Base-by-base conservation (phyloP, 2,113 vertebrate species). In the Melospiza georgiana region DNA sequence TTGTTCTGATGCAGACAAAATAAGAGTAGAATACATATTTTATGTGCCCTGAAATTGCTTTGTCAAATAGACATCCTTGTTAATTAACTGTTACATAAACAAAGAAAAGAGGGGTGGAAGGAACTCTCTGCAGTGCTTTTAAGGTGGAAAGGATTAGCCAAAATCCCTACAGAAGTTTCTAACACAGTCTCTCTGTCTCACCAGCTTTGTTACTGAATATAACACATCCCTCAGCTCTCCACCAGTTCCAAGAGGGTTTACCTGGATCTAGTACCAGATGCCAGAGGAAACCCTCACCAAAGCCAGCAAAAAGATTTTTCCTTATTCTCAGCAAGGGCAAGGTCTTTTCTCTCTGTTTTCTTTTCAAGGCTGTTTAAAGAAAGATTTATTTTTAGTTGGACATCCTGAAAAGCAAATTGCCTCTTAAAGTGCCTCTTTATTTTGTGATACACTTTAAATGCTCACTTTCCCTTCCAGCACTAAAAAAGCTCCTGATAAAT, bases 351-450 rank as follows among this genome's bases (percentile, higher is more conserved):
- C 12, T 88, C 55, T 81, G n/a, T 87, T 43, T 86, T 72, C 61
- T 78, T 91, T 81, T 86, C 73, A 92, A 90, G 73, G 65, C 35
- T 84, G 33, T 87, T 94, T 57, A 89, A 92, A 78, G 31, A 57
- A 93, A 88, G 83, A 90, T 92, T 94, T 96, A 72, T 86, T 74
- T 95, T 95, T 67, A 76, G 41, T 55, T 75, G 73, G 84, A 80
- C 69, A 68, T 37, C 28, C 69, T 78, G 88, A 93, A 92, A 96
- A 92, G 43, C 52, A 94, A 95, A 84, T 23, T 22, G 61, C 49
- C 54, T 90, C 73, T 80, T 89, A 33, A 89, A 96, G 69, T n/a
- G 46, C 43, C 69, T 92, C 79, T 74, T 89, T 78, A 90, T 72
- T 81, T 95, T 95, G 80, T 18, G 44, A 77, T 68, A 87, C 62